Evolutionary conservation across 2,113 vertebrate genomes (phyloP), one percentile per base, ranked within the genome.

Genomic region (Piaya cayana): DNA sequence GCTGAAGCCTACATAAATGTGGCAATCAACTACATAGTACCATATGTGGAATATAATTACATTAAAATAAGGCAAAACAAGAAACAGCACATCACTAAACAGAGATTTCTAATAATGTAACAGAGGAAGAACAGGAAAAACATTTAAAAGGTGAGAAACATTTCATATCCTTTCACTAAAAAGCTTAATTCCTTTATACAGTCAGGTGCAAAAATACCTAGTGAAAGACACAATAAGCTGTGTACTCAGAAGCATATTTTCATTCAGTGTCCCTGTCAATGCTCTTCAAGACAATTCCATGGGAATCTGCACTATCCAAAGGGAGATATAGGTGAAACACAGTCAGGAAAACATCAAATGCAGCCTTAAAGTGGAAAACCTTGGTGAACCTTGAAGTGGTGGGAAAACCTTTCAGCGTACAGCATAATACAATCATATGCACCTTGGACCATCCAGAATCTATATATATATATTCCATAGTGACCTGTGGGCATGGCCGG

Each of bases 321-420:
- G n/a, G 10, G 23, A 80, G 13, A 37, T 36, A 26, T 0, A 49
- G 12, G 43, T 27, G 23, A 14, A 65, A n/a, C 1, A 0, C 8
- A 43, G 17, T 5, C 47, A 74, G 34, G 21, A 72, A 82, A 88
- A 2, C 9, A 64, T 52, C 8, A 42, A 42, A 12, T 14, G 3
- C 5, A 49, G 36, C 8, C 8, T 69, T 86, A 23, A 79, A 42
- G 2, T 37, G 29, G 23, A 82, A 85, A 93, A 32, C 11, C 8
- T 69, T 86, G 29, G 23, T 80, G 82, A 93, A 32, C 11, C 7
- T 71, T 39, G 39, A 39, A 39, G 39, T 68, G 15, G 15, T 62
- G 26, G 34, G 23, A 79, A 86, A 95, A 47, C 20, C 8, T 89
- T 74, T n/a, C 15, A 27, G 20, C 9, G 11, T 45, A 26, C 13